Evolutionary conservation across 2,797 vertebrate genomes (phyloP), one percentile per base, ranked within the genome.

Genomic region (Eulemur rubriventer): DNA sequence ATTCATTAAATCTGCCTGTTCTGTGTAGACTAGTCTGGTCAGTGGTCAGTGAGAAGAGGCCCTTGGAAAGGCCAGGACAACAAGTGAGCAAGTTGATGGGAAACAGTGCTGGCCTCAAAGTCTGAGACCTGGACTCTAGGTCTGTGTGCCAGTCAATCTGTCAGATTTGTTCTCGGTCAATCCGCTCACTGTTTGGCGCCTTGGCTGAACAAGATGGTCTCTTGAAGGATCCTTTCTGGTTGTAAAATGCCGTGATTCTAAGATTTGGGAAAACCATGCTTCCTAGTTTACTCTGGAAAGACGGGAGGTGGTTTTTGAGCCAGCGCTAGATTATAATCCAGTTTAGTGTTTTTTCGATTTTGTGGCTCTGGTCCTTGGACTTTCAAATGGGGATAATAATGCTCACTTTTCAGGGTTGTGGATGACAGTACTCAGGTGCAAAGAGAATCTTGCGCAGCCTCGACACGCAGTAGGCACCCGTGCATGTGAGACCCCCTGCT

Each of bases 401-500:
- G 11, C 75, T 92, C 2, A 28, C 52, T 92, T 80, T 22, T 20
- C 72, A 61, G 41, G 76, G 38, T 18, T 38, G 55, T 33, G 1
- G 35, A 14, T 35, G n/a, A 26, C 33, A 33, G 43, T 2, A 38
- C 35, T 82, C 28, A 7, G 2, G 61, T 10, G 35, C 9, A 28
- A 41, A 55, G 63, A 14, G 52, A 3, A 14, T 9, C 16, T 20
- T 20, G 38, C 0, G 1, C 7, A 22, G 35, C 30, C 28, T 87
- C 7, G 1, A 67, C 50, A 24, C 0, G 0, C 7, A 48, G 83
- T 17, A 7, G 80, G 26, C 14, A 12, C 80, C 30, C 26, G 24
- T 0, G 43, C 12, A 0, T 6, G 38, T 0, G 0, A 48, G 26
- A 52, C 20, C 52, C 72, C 35, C 38, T 38, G 4, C 22, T 72